Evolutionary conservation across 2,888 invertebrate genomes (phyloP).

Genomic region (Cataglyphis albicans): DNA sequence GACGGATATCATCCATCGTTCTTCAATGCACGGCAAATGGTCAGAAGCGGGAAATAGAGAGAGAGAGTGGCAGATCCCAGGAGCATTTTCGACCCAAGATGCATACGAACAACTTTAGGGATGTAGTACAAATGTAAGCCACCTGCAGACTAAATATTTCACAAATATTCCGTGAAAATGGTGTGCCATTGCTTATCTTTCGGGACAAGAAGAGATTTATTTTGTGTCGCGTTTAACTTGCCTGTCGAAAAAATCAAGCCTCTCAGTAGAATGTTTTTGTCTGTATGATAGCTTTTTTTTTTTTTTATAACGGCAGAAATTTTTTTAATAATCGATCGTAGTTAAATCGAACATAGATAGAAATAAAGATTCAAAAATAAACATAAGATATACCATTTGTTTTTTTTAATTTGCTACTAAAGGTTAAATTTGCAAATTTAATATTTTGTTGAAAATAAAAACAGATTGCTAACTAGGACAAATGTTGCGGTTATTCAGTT

Average conservation of each 20-base stretch:
- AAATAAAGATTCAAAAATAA: neutral
- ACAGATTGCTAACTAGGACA: slow-evolving; percentile 30
- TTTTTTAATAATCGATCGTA: neutral
- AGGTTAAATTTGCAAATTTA: neutral
- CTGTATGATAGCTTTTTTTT: neutral
- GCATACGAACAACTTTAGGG: slow-evolving; percentile 58
- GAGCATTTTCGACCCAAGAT: slow-evolving; percentile 37
- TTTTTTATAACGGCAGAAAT: neutral
- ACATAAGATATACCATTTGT: neutral
- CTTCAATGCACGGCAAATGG: slow-evolving; percentile 32
- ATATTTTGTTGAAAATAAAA: slow-evolving; percentile 7
- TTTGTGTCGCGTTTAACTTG: neutral
- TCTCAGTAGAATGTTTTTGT: neutral
- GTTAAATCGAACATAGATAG: neutral
- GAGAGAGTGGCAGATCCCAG: slow-evolving; percentile 14
- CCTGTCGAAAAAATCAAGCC: neutral
- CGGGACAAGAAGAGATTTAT: slow-evolving; percentile 10
- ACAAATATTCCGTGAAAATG: slow-evolving; percentile 45
- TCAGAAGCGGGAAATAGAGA: slow-evolving; percentile 6
- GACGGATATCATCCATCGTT: slow-evolving; percentile 40
- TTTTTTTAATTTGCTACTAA: slow-evolving; percentile 6
- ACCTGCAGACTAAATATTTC: slow-evolving; percentile 6
- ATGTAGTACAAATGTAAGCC: slow-evolving; percentile 7
- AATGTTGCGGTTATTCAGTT: slow-evolving; percentile 36
- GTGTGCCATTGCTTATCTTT: slow-evolving; percentile 10